Base-by-base conservation (phyloP, 2,113 vertebrate genomes). In the Microcebus ravelobensis region DNA sequence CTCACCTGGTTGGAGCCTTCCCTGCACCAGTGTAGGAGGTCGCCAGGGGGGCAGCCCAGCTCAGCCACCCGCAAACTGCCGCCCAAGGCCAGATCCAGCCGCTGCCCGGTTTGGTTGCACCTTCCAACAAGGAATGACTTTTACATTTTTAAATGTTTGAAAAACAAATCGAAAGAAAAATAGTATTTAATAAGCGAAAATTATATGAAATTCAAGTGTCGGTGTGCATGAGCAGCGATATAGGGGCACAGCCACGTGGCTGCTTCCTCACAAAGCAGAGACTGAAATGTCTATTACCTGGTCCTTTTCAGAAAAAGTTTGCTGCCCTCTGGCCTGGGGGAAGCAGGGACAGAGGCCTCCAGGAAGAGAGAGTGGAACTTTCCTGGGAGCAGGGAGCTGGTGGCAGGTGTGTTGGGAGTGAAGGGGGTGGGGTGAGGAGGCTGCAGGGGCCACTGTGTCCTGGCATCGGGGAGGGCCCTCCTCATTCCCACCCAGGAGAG, bases 101-200 rank as follows among this genome's bases (percentile, higher is more conserved):
- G 31, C 31, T 1, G 48, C 34, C 57, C 34, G 8, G 6, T 48
- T 55, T 20, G 11, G 27, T 13, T 77, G 12, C 8, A 14, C 50
- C 8, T 27, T 12, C 1, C 9, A 31, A 71, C 55, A 86, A 57
- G 76, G 20, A 67, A n/a, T 8, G 25, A 20, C 3, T 50, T 65
- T 67, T 27, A 42, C 15, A 29, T 80, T 87, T 87, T n/a, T 57
- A 74, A 76, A 48, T 21, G 13, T 3, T 20, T 25, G 50, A 6
- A 79, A 92, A 95, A 68, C 73, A 73, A 81, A 80, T 50, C n/a
- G 23, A 55, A 74, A 94, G 34, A 36, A 57, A 87, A 70, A 61
- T 29, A 20, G 25, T 48, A 42, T 67, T 92, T 90, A 45, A 36
- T 12, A 82, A 1, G 18, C 21, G 36, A 57, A 48, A 55, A 79